Evolutionary conservation across 2,888 invertebrate species (phyloP).

Genomic region (Agrotis puta): DNA sequence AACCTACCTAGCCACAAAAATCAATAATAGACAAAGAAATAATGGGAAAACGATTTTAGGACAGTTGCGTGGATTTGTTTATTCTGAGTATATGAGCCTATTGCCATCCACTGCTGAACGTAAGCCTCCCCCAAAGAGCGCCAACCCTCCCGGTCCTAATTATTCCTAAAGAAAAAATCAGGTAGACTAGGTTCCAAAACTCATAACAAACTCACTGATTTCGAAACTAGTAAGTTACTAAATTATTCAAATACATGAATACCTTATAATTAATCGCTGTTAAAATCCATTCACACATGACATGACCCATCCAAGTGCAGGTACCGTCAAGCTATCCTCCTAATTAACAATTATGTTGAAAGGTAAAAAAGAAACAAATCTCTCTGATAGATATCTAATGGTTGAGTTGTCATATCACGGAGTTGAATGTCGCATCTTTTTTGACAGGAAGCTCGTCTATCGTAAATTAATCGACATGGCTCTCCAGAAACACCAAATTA

Average conservation of each 20-base stretch:
- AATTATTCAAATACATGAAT: conserved; percentile 29
- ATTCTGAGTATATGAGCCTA: too few species aligned
- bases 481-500: conserved; percentile 81
- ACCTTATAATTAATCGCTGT: conserved; percentile 9
- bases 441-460: conserved; percentile 84
- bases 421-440: conserved; percentile 74
- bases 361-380: conserved; percentile 69
- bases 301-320: conserved; percentile 38
- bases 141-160: too few species aligned
- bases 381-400: conserved; percentile 70
- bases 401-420: conserved; percentile 74
- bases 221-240: not conserved
- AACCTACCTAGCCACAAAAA: not conserved
- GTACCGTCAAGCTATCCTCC: conserved; percentile 60
- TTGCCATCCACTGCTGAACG: too few species aligned
- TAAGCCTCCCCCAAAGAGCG: too few species aligned
- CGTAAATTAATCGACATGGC: conserved; percentile 84
- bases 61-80: not conserved
- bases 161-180: not conserved
- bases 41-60: not conserved
- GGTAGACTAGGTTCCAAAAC: not conserved
- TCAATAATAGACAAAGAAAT: not conserved
- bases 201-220: not conserved
- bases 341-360: conserved; percentile 73
- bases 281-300: conserved; percentile 21